Base-by-base conservation (phyloP, 2,113 vertebrate genomes). In the Pseudonaja textilis region DNA sequence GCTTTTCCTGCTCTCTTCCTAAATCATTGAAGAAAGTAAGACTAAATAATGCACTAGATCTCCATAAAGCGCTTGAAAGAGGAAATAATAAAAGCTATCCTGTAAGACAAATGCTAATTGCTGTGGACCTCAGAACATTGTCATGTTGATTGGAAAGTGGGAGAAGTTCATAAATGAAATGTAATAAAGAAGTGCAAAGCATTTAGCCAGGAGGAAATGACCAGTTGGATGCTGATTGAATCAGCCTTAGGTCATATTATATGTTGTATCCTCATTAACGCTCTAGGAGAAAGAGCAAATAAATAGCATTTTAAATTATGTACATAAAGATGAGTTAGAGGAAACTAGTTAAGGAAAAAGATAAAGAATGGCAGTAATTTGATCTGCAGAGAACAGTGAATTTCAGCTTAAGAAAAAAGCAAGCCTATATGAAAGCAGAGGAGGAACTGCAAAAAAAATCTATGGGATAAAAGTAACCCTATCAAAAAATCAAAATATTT, bases 111-210 rank as follows among this genome's bases (percentile, higher is more conserved):
- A 88, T 93, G 94, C 6, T 92, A 93, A 95, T 93, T 0, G 87
- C 52, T 94, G 88, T 92, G 87, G 3, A 93, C 12, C 50, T 1
- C 87, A 55, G 88, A 94, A 87, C 12, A 90, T 26, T 92, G 4
- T 55, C 94, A 45, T 88, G 85, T 91, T 93, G 45, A 94, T 93
- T 95, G 92, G 94, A 96, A 95, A 5, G 54, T 91, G 5, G 39
- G 34, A 50, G 87, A 81, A 94, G 5, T 34, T 92, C 20, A 91
- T 94, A 93, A 96, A 94, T 0, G 1, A 94, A 93, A 22, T 88
- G 0, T 3, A 91, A 2, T n/a, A 11, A 87, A 92, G 88, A 92
- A 74, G 23, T 69, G 11, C 16, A 89, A 93, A 93, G 1, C 59
- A 87, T 1, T 0, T 0, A 93, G 14, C 42, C 85, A 89, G 22